Percentiles rank a stretch among this genome's conserved stretches.
These are phyloP conservation scores for Ceratina japonica DNA, from an alignment of 1,140 invertebrate species.

Conservation along the genomic window DNA sequence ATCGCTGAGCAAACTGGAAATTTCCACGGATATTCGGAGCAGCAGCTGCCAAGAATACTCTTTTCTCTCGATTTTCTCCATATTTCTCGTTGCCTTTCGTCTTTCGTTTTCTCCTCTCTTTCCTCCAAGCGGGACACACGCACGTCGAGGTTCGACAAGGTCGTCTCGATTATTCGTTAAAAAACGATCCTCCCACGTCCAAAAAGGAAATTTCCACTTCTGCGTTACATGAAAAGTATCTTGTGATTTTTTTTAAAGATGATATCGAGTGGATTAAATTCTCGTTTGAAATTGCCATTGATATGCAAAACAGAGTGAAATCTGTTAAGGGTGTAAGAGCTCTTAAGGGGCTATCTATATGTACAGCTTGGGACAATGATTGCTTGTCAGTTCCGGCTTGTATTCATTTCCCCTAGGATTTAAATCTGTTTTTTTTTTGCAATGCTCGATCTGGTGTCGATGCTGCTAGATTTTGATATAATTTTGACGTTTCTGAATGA, in stretches of 20 bases:
- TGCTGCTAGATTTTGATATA: too few relatives aligned
- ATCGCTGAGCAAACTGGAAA: constrained; percentile 60
- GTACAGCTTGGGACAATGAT: too few relatives aligned
- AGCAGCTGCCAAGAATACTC: neutral
- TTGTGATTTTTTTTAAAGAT: neutral
- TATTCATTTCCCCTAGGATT: too few relatives aligned
- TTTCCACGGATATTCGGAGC: constrained; percentile 46
- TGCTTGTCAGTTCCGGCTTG: too few relatives aligned
- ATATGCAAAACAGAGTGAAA: too few relatives aligned
- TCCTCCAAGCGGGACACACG: neutral
- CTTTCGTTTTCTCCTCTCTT: neutral
- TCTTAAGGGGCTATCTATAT: too few relatives aligned
- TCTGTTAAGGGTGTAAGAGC: too few relatives aligned
- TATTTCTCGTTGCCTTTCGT: neutral
- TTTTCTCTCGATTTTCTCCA: neutral
- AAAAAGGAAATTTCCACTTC: neutral
- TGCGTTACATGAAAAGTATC: neutral
- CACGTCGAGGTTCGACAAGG: neutral
- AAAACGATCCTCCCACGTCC: neutral
- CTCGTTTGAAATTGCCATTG: too few relatives aligned
- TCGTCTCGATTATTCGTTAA: neutral
- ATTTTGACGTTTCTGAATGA: too few relatives aligned
- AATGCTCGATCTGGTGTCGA: too few relatives aligned
- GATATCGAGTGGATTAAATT: too few relatives aligned
- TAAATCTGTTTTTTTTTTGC: too few relatives aligned